Base-by-base conservation (phyloP, 2,113 vertebrate species). In the western clawed frog (Xenopus tropicalis) region DNA sequence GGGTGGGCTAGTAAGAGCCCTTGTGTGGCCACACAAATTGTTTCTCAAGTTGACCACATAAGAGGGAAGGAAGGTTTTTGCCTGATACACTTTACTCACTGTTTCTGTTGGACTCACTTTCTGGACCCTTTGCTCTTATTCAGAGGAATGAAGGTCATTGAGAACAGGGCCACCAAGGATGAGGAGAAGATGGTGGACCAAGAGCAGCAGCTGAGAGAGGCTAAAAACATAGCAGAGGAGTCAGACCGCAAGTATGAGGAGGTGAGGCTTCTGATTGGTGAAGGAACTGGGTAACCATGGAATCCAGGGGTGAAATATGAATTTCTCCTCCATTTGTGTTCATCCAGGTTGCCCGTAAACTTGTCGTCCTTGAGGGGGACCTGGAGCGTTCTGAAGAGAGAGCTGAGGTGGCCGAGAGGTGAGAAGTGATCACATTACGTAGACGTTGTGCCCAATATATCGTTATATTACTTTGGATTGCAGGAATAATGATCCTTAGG, bases 111-210 rank as follows among this genome's bases (percentile, higher is more conserved):
- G 29, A 4, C 29, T 37, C 29, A 37, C 29, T 37, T 2, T 37
- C n/a, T n/a, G n/a, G 29, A 37, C 29, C 10, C 5, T 37, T 9
- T 37, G 13, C 78, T 74, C 62, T 25, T 44, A 17, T 43, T 69
- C 89, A 99, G 97, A 93, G 97, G 97, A 70, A 99, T 99, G 96
- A 99, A 99, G 90, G 97, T 98, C 82, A 98, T 99, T 0, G 97
- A 99, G 82, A 98, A 98, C 89, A 90, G 96, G 81, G 96, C 96
- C 74, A 86, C 93, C 78, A 99, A 98, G 71, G 97, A 98, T 11
- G 97, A 97, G 83, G 97, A 99, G 83, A 99, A 98, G 80, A 98
- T 98, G 97, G 97, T 98, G 78, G 93, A 98, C 72, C 97, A 99
- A 88, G 97, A 99, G 84, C 95, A 98, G 94, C 97, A 99, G 84